Conservation (phyloP, 2,797 vertebrate genomes). For the Semotilus atromaculatus region DNA sequence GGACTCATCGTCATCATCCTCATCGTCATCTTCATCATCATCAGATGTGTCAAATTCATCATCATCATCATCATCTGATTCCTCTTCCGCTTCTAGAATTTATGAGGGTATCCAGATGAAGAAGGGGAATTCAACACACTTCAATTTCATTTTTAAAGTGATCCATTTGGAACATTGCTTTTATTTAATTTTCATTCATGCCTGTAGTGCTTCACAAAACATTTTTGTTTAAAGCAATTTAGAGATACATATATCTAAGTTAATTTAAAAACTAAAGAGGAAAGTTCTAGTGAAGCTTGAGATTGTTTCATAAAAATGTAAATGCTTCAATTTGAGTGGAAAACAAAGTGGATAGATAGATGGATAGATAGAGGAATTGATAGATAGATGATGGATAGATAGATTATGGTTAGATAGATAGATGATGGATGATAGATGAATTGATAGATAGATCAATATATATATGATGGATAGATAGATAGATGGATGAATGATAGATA, state of each 20-base stretch:
- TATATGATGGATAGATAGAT: too few species aligned
- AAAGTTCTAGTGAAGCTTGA: not conserved
- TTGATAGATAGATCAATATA: too few species aligned
- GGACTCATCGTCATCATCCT: slow-evolving; percentile 48
- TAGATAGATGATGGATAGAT: not conserved
- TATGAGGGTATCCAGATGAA: not conserved
- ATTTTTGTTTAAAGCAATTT: slow-evolving; percentile 8
- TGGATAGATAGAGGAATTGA: not conserved
- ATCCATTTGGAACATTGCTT: not conserved
- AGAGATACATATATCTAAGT: not conserved
- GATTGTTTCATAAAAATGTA: slow-evolving; percentile 47
- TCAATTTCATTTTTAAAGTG: slow-evolving; percentile 9
- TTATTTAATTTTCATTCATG: slow-evolving; percentile 4
- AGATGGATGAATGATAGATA: not conserved
- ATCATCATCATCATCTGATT: slow-evolving; percentile 45
- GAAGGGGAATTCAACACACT: not conserved
- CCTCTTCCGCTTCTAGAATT: slow-evolving; percentile 61
- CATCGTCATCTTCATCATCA: slow-evolving; percentile 9
- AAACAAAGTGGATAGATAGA: too few species aligned
- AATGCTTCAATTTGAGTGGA: slow-evolving; percentile 9
- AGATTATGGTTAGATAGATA: not conserved
- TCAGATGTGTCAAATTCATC: slow-evolving; percentile 61
- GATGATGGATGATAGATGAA: not conserved
- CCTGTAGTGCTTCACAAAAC: slow-evolving; percentile 1
- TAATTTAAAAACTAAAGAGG: slow-evolving; percentile 35